Evolutionary conservation across 2,113 vertebrate genomes (phyloP).

Genomic region (Eulemur rufifrons): DNA sequence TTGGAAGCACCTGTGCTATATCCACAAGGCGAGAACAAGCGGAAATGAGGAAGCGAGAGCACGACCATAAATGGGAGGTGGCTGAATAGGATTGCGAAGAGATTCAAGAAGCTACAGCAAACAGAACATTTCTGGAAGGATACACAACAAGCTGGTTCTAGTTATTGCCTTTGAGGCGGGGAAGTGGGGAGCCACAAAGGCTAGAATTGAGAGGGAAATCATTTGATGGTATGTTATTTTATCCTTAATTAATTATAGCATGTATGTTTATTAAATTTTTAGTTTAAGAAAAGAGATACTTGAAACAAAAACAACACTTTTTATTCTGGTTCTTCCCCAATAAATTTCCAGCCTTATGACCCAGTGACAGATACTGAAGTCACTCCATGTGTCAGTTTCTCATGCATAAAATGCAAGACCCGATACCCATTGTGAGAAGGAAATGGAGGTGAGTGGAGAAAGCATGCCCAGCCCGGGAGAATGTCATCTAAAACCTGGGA

Average conservation of each 20-base stretch:
- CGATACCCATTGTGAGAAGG: background rate
- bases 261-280: background rate
- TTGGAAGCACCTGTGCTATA: background rate
- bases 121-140: background rate
- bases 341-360: background rate
- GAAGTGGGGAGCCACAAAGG: background rate
- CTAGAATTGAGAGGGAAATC: background rate
- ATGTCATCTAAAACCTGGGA: background rate
- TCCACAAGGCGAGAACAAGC: background rate
- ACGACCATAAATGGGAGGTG: background rate
- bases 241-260: background rate
- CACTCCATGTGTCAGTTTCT: background rate
- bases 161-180: background rate
- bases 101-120: background rate
- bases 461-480: accelerated
- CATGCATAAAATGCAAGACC: background rate
- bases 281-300: background rate
- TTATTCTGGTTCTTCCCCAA: background rate
- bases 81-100: background rate
- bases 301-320: background rate
- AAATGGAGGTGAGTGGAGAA: background rate
- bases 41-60: background rate
- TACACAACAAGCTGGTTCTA: too few species aligned
- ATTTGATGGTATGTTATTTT: background rate
- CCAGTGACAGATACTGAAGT: background rate